phyloP scores from a whole-genome alignment of 2,113 vertebrate genomes.

The Tauraco erythrolophus region DNA sequence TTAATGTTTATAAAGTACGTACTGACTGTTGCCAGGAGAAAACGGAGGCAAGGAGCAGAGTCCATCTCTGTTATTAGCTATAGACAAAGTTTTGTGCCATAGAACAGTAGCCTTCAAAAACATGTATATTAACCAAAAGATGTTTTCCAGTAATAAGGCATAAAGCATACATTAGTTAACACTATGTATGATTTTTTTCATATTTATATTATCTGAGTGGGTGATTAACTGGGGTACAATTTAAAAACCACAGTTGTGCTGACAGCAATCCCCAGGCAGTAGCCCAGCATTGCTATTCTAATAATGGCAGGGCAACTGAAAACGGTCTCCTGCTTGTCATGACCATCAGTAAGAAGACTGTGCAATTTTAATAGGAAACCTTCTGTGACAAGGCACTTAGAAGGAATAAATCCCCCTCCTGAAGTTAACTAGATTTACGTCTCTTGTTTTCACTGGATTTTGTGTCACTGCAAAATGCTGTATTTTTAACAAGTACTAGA shows the following conservation, averaged over 20 bases:
- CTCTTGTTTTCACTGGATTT: not conserved
- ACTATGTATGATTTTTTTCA: not conserved
- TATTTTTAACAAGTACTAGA: not conserved
- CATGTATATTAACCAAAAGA: not conserved
- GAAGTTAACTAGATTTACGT: not conserved
- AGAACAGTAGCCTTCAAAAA: not conserved
- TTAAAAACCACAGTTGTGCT: not conserved
- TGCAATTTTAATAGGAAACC: not conserved
- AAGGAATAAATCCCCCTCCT: not conserved
- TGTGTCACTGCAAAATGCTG: not conserved
- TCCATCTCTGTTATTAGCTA: not conserved
- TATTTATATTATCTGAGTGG: not conserved
- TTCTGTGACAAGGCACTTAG: not conserved
- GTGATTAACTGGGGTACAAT: not conserved
- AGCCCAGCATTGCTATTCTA: slow-evolving; percentile 17
- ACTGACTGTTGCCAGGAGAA: not conserved
- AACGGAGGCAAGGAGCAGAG: not conserved
- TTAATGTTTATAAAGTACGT: not conserved
- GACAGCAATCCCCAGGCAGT: not conserved
- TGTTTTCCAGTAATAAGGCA: not conserved
- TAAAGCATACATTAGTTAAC: not conserved
- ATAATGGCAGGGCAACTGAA: slow-evolving; percentile 8
- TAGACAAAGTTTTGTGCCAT: not conserved
- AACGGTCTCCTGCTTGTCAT: not conserved
- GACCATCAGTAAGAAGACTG: not conserved